phyloP scores from a whole-genome alignment of 2,113 vertebrate species.

The Recurvirostra avosetta region DNA sequence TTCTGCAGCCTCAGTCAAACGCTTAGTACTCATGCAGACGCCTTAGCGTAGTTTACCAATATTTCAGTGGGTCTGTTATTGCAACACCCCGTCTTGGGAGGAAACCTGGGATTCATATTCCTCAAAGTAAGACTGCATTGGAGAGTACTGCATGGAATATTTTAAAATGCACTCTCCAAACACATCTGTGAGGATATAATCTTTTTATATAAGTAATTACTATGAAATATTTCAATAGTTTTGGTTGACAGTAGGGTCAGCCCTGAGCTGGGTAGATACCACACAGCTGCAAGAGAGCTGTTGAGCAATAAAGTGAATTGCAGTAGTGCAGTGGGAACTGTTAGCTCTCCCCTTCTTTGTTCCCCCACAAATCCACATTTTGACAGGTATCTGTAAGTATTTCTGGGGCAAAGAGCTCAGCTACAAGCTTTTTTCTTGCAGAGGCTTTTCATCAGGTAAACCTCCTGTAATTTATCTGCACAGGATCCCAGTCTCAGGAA shows the following conservation, averaged over 20 bases:
- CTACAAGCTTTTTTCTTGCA: not conserved
- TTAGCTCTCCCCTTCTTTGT: not conserved
- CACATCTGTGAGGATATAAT: not conserved
- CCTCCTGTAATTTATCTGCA: not conserved
- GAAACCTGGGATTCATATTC: not conserved
- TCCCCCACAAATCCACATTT: not conserved
- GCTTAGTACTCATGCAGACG: no score
- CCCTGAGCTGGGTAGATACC: not conserved
- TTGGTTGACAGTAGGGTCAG: not conserved
- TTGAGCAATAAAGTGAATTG: not conserved
- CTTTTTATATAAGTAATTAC: not conserved
- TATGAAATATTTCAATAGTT: not conserved
- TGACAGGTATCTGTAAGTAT: not conserved
- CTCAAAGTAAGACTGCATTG: not conserved
- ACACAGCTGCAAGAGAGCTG: not conserved
- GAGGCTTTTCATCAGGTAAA: not conserved
- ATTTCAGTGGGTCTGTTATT: not conserved
- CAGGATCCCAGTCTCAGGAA: not conserved
- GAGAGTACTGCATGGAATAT: not conserved
- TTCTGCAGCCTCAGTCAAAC: not conserved
- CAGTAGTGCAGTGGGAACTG: not conserved
- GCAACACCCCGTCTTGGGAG: not conserved
- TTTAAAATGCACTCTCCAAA: not conserved
- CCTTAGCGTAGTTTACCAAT: not conserved
- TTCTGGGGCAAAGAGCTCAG: not conserved